Conservation (phyloP, 2,888 invertebrate species). For the Noctua fimbriata region DNA sequence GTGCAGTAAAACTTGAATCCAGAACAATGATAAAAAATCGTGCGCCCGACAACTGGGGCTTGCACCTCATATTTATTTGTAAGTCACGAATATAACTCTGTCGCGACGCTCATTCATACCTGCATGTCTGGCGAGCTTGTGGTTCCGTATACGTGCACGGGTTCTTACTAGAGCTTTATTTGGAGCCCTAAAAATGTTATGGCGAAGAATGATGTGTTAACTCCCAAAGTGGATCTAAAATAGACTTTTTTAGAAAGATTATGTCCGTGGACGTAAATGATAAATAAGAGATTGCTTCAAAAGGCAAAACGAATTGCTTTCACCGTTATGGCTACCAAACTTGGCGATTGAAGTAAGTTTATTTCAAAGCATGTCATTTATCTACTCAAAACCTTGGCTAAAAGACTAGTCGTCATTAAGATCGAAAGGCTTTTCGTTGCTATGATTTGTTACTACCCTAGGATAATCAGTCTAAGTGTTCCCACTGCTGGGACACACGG, state of each 20-base stretch:
- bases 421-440: background rate
- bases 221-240: slow-evolving; percentile 12
- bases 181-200: slow-evolving; percentile 20
- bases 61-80: slow-evolving; percentile 62
- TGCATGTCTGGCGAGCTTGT: slow-evolving; percentile 52
- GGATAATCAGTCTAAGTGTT: no score
- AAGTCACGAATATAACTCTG: slow-evolving; percentile 68
- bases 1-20: slow-evolving; percentile 32
- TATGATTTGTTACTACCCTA: background rate
- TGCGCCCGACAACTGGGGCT: slow-evolving; percentile 37
- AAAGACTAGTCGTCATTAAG: background rate
- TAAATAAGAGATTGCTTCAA: background rate
- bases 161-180: slow-evolving; percentile 7
- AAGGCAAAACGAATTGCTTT: background rate
- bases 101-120: slow-evolving; percentile 72
- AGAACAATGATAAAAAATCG: slow-evolving; percentile 42
- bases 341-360: background rate
- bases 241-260: background rate
- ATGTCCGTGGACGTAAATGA: background rate
- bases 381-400: background rate
- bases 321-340: background rate
- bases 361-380: background rate
- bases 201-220: background rate
- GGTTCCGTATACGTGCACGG: slow-evolving; percentile 37
- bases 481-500: no score